These are phyloP conservation scores for Atherinomorus stipes DNA, from an alignment of 2,113 vertebrate species.

Conservation along the genomic window DNA sequence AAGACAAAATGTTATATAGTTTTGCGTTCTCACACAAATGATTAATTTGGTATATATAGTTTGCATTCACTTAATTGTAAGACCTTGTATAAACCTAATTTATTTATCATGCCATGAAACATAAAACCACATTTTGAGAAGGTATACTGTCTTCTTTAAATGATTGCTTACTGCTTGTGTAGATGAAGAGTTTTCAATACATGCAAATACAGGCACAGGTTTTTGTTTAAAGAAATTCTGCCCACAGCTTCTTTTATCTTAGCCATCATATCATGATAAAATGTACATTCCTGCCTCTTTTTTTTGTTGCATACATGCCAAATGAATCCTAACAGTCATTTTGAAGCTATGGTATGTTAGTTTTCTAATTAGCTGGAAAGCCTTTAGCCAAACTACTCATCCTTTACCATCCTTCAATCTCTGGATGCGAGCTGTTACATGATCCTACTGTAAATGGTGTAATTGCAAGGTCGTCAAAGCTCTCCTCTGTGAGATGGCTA, in stretches of 20 bases:
- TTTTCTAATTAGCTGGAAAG: slow-evolving; percentile 76
- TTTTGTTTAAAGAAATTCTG: slow-evolving; percentile 33
- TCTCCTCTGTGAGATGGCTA: slow-evolving; percentile 10
- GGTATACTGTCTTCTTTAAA: neutral
- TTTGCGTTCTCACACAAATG: too few species aligned
- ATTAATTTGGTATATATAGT: too few species aligned
- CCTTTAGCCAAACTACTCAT: slow-evolving; percentile 64
- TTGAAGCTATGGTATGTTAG: slow-evolving; percentile 52
- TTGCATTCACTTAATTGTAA: too few species aligned
- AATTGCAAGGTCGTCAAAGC: slow-evolving; percentile 55
- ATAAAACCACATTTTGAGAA: neutral
- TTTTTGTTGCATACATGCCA: slow-evolving; percentile 31
- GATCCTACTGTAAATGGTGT: slow-evolving; percentile 59
- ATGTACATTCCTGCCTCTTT: slow-evolving; percentile 52
- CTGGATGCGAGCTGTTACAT: slow-evolving; percentile 26
- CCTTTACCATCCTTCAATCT: slow-evolving; percentile 57
- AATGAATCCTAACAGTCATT: slow-evolving; percentile 69
- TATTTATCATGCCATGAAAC: too few species aligned
- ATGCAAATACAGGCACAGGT: slow-evolving; percentile 29
- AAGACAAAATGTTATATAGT: too few species aligned
- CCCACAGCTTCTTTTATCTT: slow-evolving; percentile 43
- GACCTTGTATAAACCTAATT: too few species aligned
- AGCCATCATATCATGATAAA: slow-evolving; percentile 33
- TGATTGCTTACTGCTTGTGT: neutral
- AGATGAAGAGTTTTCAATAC: slow-evolving; percentile 18